Conservation (phyloP, 2,113 vertebrate species). For the Phalacrocorax aristotelis region DNA sequence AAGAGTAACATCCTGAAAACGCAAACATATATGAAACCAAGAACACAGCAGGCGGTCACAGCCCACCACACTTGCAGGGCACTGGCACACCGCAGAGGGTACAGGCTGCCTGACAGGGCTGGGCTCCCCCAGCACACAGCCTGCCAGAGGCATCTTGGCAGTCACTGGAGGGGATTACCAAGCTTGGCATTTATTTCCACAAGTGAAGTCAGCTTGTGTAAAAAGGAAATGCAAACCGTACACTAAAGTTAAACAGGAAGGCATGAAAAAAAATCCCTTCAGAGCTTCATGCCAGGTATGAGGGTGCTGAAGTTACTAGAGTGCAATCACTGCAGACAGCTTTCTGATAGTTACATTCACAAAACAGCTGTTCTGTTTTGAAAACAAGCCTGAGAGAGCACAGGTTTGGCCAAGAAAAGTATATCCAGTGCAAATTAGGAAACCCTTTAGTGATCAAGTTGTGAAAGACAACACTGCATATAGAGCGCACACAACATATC, state of each 20-base stretch:
- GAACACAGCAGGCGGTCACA: neutral
- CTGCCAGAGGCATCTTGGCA: neutral
- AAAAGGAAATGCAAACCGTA: neutral
- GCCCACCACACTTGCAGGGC: neutral
- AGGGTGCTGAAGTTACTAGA: neutral
- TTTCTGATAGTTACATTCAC: neutral
- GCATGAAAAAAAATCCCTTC: neutral
- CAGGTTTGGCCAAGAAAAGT: neutral
- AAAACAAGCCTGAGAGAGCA: conserved; percentile 4
- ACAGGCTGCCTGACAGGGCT: neutral
- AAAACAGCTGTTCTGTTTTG: conserved; percentile 29
- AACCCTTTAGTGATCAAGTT: neutral
- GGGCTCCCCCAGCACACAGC: neutral
- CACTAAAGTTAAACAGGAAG: conserved; percentile 1
- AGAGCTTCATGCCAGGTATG: neutral
- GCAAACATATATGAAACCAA: neutral
- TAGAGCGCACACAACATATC: rapidly evolving
- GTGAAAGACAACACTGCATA: neutral
- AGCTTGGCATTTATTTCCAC: neutral
- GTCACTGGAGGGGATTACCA: neutral
- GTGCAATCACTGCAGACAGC: neutral
- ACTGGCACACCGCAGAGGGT: neutral
- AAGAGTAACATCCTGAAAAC: neutral
- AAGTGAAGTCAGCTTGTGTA: neutral
- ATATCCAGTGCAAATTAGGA: conserved; percentile 41